These are phyloP conservation scores for Xanthia icteritia DNA, from an alignment of 2,888 invertebrate genomes.

Conservation along the genomic window DNA sequence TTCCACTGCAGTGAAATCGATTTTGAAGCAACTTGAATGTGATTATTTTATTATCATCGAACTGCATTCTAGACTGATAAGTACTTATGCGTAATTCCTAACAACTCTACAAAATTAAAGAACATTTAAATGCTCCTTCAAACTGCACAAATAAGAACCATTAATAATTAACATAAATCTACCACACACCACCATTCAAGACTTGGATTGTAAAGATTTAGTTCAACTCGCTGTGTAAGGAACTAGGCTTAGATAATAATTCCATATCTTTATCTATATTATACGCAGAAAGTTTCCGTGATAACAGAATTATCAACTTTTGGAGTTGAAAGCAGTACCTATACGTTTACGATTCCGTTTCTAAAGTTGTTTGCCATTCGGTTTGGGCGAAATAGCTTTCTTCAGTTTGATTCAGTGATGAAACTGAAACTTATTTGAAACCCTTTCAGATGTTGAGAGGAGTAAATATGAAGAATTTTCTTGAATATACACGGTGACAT, in stretches of 20 bases:
- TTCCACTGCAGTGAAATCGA: no score
- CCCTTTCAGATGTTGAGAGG: no score
- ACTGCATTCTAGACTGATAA: no score
- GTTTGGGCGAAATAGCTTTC: conserved; percentile 13
- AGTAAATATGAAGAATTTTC: not conserved
- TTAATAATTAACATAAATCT: not conserved
- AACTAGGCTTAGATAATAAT: conserved; percentile 53
- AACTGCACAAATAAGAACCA: not conserved
- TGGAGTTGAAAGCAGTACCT: conserved; percentile 43
- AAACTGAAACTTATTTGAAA: conserved; percentile 19
- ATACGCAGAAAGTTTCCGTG: conserved; percentile 54
- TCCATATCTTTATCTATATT: conserved; percentile 65
- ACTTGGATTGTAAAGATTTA: conserved; percentile 55
- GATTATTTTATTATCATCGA: no score
- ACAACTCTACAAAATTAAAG: not conserved
- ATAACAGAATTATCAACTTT: conserved; percentile 53
- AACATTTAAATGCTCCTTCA: not conserved
- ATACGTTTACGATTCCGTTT: conserved; percentile 33
- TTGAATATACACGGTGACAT: no score
- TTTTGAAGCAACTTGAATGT: no score
- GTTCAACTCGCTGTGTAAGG: conserved; percentile 18
- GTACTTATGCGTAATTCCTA: no score
- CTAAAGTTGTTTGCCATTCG: not conserved
- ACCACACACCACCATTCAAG: conserved; percentile 17
- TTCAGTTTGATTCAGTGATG: conserved; percentile 10